phyloP scores from a whole-genome alignment of 2,797 vertebrate genomes.

The Geotrypetes seraphini region DNA sequence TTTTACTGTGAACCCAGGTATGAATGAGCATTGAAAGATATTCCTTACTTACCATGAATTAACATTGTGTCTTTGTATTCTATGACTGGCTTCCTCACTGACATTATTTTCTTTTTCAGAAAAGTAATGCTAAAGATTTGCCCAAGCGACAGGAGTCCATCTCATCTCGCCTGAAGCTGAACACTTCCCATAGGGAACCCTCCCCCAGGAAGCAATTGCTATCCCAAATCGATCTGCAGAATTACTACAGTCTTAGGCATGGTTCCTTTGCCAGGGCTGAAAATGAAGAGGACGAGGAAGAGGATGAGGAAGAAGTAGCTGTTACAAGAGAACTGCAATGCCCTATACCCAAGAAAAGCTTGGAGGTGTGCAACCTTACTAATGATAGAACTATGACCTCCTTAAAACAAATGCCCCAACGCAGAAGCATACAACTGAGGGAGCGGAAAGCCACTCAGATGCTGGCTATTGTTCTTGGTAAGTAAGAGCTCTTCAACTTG shows the following conservation, averaged over 20 bases:
- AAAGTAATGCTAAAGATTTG: conserved; percentile 22
- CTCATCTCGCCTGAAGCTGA: conserved; percentile 57
- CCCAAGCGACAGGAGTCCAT: conserved; percentile 41
- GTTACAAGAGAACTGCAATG: conserved; percentile 15
- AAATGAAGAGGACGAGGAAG: conserved; percentile 19
- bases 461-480: conserved; percentile 85
- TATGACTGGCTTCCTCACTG: too few relatives aligned
- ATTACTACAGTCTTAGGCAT: conserved; percentile 79
- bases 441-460: conserved; percentile 93
- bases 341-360: conserved; percentile 42
- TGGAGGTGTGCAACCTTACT: conserved; percentile 71
- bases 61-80: too few relatives aligned
- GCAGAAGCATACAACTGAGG: conserved; percentile 70
- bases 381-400: conserved; percentile 67
- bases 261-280: conserved; percentile 58
- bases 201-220: conserved; percentile 51
- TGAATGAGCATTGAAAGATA: too few relatives aligned
- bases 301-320: conserved; percentile 33
- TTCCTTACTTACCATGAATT: too few relatives aligned
- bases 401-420: conserved; percentile 46
- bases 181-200: conserved; percentile 37
- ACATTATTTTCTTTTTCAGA: conserved; percentile 35
- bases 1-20: too few relatives aligned
- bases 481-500: too few relatives aligned
- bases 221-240: conserved; percentile 59